These are phyloP conservation scores for Temnothorax ravouxi DNA, from an alignment of 2,888 invertebrate species.

Conservation along the genomic window DNA sequence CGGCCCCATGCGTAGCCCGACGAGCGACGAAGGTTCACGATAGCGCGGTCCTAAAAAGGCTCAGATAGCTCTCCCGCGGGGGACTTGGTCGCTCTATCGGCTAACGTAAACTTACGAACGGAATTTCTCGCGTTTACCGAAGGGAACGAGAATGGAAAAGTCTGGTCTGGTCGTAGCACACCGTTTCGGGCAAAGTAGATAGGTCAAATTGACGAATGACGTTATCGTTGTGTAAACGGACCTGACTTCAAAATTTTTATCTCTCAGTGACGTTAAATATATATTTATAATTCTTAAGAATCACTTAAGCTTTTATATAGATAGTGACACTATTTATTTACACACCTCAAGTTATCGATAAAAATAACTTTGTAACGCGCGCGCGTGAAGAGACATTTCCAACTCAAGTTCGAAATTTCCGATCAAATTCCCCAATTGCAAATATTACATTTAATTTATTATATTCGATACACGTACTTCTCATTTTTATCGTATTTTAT, in stretches of 20 bases:
- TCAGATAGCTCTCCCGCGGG: constrained; percentile 41
- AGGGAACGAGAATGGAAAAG: not conserved
- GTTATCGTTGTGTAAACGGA: constrained; percentile 2
- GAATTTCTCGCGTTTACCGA: constrained; percentile 24
- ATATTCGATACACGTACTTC: not conserved
- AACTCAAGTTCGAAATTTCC: not conserved
- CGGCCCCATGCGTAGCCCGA: constrained; percentile 58
- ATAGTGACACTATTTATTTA: not conserved
- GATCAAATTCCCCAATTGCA: not conserved
- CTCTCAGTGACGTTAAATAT: not conserved
- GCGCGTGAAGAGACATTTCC: not conserved
- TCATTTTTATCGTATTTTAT: constrained; percentile 6
- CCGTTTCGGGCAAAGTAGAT: not conserved
- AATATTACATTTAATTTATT: constrained; percentile 17
- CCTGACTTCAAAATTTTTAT: constrained; percentile 10
- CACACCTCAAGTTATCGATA: not conserved
- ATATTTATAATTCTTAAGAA: constrained; percentile 32
- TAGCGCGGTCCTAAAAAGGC: constrained; percentile 37
- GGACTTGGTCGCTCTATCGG: constrained; percentile 19
- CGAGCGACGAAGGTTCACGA: constrained; percentile 41
- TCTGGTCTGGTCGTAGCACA: not conserved
- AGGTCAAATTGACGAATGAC: constrained; percentile 12
- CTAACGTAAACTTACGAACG: constrained; percentile 33
- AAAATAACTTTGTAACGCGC: not conserved
- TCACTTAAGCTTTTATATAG: not conserved